Conservation (phyloP, 2,888 invertebrate species). For the Globia sparganii region DNA sequence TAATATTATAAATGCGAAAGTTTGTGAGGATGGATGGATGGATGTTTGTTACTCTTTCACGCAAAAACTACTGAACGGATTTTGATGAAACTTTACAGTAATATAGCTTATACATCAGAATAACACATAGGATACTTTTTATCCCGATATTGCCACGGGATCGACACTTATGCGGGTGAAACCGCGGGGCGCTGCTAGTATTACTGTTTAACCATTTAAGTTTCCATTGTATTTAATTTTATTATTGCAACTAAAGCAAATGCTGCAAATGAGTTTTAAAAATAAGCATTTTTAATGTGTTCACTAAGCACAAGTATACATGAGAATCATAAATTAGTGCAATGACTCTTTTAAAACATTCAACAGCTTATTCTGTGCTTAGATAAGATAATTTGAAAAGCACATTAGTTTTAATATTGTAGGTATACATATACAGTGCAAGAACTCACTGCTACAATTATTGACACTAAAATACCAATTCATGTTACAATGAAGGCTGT, state of each 20-base stretch:
- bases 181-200: no score
- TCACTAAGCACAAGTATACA: conserved; percentile 2
- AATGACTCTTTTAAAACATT: conserved; percentile 54
- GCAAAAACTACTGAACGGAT: no score
- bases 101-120: no score
- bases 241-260: background rate
- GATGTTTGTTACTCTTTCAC: no score
- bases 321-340: conserved; percentile 5
- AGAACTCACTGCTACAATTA: background rate
- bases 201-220: background rate
- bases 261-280: background rate
- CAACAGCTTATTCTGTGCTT: conserved; percentile 57
- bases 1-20: no score
- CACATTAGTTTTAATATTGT: conserved; percentile 41
- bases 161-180: no score
- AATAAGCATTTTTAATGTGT: conserved; percentile 5
- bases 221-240: background rate
- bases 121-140: no score
- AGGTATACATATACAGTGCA: background rate
- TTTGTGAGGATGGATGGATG: no score
- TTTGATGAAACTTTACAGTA: no score
- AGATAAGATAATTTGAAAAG: conserved; percentile 69
- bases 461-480: conserved; percentile 5
- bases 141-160: no score
- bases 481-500: background rate